phyloP scores from a whole-genome alignment of 2,888 invertebrate genomes.

The Philhelius pedissequus region DNA sequence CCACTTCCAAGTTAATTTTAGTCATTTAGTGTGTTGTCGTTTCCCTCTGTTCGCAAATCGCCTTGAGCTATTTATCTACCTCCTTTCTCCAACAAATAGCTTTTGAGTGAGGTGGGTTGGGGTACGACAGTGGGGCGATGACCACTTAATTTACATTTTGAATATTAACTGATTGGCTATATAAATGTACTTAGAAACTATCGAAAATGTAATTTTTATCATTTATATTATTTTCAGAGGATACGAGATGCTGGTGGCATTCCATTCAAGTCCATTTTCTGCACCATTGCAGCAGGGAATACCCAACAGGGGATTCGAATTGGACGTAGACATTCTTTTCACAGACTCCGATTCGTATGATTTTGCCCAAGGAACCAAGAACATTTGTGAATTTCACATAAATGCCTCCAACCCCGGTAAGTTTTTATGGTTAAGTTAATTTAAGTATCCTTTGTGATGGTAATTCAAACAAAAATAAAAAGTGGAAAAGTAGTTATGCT shows the following conservation, averaged over 20 bases:
- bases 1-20: background rate
- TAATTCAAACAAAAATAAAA: background rate
- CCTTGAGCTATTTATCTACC: slow-evolving; percentile 10
- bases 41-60: background rate
- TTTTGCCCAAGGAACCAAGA: slow-evolving; percentile 83
- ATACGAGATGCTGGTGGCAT: slow-evolving; percentile 91
- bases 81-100: slow-evolving; percentile 43
- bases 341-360: slow-evolving; percentile 93
- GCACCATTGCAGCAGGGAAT: slow-evolving; percentile 85
- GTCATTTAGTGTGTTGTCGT: background rate
- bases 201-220: slow-evolving; percentile 6
- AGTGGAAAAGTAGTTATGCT: background rate
- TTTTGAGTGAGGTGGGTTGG: slow-evolving; percentile 13
- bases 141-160: slow-evolving; percentile 32
- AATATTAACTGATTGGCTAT: slow-evolving; percentile 28
- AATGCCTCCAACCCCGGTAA: slow-evolving; percentile 83
- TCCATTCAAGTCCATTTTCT: slow-evolving; percentile 91
- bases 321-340: slow-evolving; percentile 92
- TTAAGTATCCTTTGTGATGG: background rate
- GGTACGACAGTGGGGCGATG: background rate
- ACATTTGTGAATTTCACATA: slow-evolving; percentile 86
- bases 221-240: slow-evolving; percentile 80
- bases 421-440: slow-evolving; percentile 58
- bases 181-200: slow-evolving; percentile 8
- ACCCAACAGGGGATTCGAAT: slow-evolving; percentile 89